These are phyloP conservation scores for Scelioninae gen. 2 DNA, from an alignment of 2,888 invertebrate species.

Conservation along the genomic window DNA sequence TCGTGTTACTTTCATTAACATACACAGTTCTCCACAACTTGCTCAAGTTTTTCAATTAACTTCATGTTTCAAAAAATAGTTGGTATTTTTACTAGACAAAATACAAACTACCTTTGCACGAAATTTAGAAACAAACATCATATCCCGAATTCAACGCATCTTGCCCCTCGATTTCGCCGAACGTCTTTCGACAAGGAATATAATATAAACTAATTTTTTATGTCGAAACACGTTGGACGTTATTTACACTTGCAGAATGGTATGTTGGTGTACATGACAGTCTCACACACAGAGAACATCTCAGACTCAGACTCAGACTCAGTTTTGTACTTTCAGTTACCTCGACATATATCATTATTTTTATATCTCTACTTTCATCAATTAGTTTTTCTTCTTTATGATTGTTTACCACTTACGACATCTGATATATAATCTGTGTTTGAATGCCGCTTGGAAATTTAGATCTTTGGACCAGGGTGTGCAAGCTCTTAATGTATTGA, in stretches of 20 bases:
- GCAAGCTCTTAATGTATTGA: slow-evolving; percentile 35
- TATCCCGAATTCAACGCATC: slow-evolving; percentile 63
- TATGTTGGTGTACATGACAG: slow-evolving; percentile 82
- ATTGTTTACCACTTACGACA: slow-evolving; percentile 49
- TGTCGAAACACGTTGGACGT: slow-evolving; percentile 71
- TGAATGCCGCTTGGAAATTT: slow-evolving; percentile 73
- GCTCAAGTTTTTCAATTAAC: slow-evolving; percentile 27
- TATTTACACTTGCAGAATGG: slow-evolving; percentile 78
- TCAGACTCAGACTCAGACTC: slow-evolving; percentile 71
- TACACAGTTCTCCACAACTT: slow-evolving; percentile 30
- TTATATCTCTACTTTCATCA: slow-evolving; percentile 22
- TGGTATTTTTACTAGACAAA: slow-evolving; percentile 3
- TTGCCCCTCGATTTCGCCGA: slow-evolving; percentile 66
- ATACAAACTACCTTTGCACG: slow-evolving; percentile 18
- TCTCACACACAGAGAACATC: slow-evolving; percentile 76
- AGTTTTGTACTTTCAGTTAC: slow-evolving; percentile 65
- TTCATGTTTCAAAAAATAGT: slow-evolving; percentile 13
- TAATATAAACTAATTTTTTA: neutral
- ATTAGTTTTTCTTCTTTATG: slow-evolving; percentile 47
- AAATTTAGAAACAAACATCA: slow-evolving; percentile 42
- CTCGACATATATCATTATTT: slow-evolving; percentile 62
- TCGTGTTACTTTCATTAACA: slow-evolving; percentile 23
- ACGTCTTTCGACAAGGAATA: slow-evolving; percentile 68
- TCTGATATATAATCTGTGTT: slow-evolving; percentile 62
- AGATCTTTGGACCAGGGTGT: slow-evolving; percentile 53